phyloP scores from a whole-genome alignment of 37 sponge, comb jelly and placozoan species.

The Hexactinellida sp. region DNA sequence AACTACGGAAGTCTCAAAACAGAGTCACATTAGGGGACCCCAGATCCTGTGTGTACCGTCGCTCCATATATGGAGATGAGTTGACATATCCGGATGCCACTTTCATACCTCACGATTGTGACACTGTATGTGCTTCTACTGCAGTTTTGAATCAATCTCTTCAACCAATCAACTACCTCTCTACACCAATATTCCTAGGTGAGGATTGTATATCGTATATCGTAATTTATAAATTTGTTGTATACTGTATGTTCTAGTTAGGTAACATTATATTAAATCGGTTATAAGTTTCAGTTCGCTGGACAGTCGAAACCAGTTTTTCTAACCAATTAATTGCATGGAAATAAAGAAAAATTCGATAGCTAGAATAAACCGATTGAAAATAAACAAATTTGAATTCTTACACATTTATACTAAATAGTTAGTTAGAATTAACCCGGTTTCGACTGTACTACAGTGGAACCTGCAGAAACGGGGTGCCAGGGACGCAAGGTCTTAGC shows the following conservation, averaged over 20 bases:
- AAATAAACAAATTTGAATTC: too few species aligned
- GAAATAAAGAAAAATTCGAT: too few species aligned
- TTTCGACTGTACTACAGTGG: too few species aligned
- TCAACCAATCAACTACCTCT: background rate
- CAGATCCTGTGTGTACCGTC: background rate
- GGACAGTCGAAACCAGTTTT: too few species aligned
- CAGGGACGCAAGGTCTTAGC: too few species aligned
- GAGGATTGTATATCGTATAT: background rate
- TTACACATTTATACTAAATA: too few species aligned
- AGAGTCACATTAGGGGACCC: background rate
- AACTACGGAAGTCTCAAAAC: background rate
- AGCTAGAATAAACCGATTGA: too few species aligned
- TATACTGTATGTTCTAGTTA: background rate
- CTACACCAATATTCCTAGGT: background rate
- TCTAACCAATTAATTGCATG: too few species aligned
- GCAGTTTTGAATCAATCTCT: background rate
- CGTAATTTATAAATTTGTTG: background rate
- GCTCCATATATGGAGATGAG: background rate
- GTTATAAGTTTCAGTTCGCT: too few species aligned
- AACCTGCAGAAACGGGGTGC: too few species aligned
- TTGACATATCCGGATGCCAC: background rate
- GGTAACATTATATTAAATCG: too few species aligned
- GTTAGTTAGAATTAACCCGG: too few species aligned
- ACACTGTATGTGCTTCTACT: background rate
- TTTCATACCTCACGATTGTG: background rate